Percentiles rank a stretch among this genome's conserved stretches.
These are phyloP conservation scores for Acromyrmex charruanus DNA, from an alignment of 1,140 invertebrate genomes.

Conservation along the genomic window DNA sequence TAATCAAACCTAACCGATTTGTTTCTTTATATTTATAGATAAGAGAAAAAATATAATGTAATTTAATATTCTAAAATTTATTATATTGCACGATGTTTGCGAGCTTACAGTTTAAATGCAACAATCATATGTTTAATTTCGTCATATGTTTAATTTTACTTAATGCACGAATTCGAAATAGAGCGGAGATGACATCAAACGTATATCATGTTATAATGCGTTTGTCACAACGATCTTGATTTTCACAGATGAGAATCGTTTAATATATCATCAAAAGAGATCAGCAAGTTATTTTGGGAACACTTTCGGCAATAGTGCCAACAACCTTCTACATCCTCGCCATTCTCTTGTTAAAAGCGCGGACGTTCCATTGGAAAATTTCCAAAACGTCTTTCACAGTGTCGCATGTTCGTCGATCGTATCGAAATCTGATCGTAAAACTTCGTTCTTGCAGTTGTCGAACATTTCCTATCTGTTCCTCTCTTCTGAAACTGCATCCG, in stretches of 20 bases:
- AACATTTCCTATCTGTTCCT: background rate
- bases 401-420: background rate
- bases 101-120: background rate
- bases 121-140: background rate
- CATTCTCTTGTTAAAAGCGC: background rate
- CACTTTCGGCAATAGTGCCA: slow-evolving; percentile 31
- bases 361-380: slow-evolving; percentile 44
- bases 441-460: slow-evolving; percentile 4
- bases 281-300: slow-evolving; percentile 36
- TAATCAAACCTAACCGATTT: too few species aligned
- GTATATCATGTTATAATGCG: background rate
- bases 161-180: slow-evolving; percentile 18
- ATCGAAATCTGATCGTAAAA: slow-evolving; percentile 34
- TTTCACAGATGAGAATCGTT: slow-evolving; percentile 12
- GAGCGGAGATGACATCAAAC: slow-evolving; percentile 2
- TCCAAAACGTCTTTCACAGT: slow-evolving; percentile 58
- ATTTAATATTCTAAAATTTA: background rate
- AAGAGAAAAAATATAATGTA: too few species aligned
- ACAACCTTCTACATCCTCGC: slow-evolving; percentile 13
- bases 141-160: background rate
- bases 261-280: slow-evolving; percentile 27
- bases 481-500: background rate
- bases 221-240: slow-evolving; percentile 18
- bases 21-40: too few species aligned
- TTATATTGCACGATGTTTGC: background rate